These are phyloP conservation scores for Leucoptera coffeella DNA, from an alignment of 2,888 invertebrate species.

Conservation along the genomic window DNA sequence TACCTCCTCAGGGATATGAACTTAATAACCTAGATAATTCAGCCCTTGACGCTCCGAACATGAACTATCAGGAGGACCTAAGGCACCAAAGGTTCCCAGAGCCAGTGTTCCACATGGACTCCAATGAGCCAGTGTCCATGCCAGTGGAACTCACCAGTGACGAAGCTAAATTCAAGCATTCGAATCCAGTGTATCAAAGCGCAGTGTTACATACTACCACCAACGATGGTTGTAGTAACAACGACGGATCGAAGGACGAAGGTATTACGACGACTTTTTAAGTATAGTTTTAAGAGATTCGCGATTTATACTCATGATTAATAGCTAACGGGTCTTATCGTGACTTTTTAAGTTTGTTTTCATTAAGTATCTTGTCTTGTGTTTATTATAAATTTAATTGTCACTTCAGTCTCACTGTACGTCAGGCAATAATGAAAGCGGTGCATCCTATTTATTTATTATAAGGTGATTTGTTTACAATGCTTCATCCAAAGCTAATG, in stretches of 20 bases:
- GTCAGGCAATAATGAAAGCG: too few species aligned
- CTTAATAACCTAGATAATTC: constrained; percentile 61
- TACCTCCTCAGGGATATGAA: constrained; percentile 61
- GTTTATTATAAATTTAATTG: too few species aligned
- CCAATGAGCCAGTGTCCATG: constrained; percentile 39
- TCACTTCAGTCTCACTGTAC: too few species aligned
- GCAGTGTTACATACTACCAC: constrained; percentile 58
- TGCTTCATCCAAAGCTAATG: too few species aligned
- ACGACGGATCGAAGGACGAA: constrained; percentile 35
- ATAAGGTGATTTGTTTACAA: too few species aligned
- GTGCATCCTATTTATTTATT: too few species aligned
- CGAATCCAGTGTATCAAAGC: constrained; percentile 70
- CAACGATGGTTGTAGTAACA: constrained; percentile 15
- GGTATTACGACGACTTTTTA: too few species aligned
- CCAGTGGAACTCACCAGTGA: constrained; percentile 29
- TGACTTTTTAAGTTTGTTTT: too few species aligned
- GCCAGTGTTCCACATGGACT: constrained; percentile 31
- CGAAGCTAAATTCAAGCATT: constrained; percentile 59
- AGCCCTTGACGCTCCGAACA: constrained; percentile 55
- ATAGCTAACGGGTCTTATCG: too few species aligned
- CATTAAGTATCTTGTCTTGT: too few species aligned
- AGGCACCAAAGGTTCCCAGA: constrained; percentile 23
- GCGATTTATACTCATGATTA: too few species aligned
- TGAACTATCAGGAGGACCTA: constrained; percentile 43
- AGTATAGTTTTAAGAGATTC: too few species aligned